Base-by-base conservation (phyloP, 2,113 vertebrate genomes). In the Prochilodus magdalenae region DNA sequence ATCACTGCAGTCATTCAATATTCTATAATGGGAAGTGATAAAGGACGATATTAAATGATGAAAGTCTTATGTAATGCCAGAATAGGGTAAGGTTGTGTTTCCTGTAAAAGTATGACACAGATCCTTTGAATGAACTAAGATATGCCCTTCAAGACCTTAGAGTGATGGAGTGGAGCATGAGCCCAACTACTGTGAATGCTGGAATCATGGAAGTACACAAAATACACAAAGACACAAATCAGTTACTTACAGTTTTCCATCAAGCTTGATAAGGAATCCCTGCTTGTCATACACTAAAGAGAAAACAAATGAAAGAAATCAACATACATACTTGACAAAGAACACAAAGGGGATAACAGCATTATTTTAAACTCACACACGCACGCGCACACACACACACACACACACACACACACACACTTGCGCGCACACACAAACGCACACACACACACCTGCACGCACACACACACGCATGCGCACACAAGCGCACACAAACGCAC, bases 281-380 rank as follows among this genome's bases (percentile, higher is more conserved):
- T 96, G 92, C 33, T 93, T 95, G 91, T 98, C 96, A 91, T 96
- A 98, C 84, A 95, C 96, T 98, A 93, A 74, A 86, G 93, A 89
- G 91, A 89, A 92, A 77, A 77, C n/a, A 86, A 74, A 79, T 12
- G 62, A 44, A 70, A 75, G 16, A 90, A 75, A 84, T 85, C 44
- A 86, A 51, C 15, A 76, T 10, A 74, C 22, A 62, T 20, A n/a
- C 63, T 30, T 57, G 13, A n/a, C 40, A 73, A 10, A 81, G 20
- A 70, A 20, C 59, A 22, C 0, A 14, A n/a, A 59, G 7, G 30
- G n/a, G 8, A 47, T 0, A 29, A 27, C 36, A 33, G 55, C 47
- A 71, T 15, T 57, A 16, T n/a, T n/a, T n/a, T n/a, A n/a, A n/a
- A n/a, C n/a, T n/a, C n/a, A n/a, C n/a, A n/a, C n/a, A n/a, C n/a